Base-by-base conservation (phyloP, 2,797 vertebrate genomes). In the Notolabrus celidotus region DNA sequence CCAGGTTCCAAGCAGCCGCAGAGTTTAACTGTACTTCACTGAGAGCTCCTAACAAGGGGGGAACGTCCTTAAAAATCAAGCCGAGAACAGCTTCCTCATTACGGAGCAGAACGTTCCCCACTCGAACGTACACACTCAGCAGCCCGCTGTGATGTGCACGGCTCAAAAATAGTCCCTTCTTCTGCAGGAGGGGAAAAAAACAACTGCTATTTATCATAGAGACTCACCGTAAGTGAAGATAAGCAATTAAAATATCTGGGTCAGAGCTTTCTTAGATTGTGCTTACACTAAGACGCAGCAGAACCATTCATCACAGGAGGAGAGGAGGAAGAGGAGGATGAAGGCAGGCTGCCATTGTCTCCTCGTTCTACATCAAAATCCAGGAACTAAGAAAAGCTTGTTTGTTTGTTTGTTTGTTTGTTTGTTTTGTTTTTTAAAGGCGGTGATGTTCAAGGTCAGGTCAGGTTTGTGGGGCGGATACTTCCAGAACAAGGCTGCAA, bases 211-310 rank as follows among this genome's bases (percentile, higher is more conserved):
- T 91, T 88, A 89, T 92, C 86, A 90, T 70, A 74, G 50, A 75
- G 82, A 67, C 74, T 82, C 71, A 76, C 59, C 41, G 20, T 82
- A 83, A 88, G 90, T 87, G 67, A 83, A 79, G 82, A 84, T 86
- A 82, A 89, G 80, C 89, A 92, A 93, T 93, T 93, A 91, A 91
- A 92, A 83, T 81, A 93, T 89, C 51, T 93, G 85, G 92, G 92
- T 93, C 90, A 90, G 79, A 76, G 88, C 66, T 89, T 89, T 86
- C 64, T 89, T 79, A 81, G 86, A 85, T 85, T 58, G 71, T 80
- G 79, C 86, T 88, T 83, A 83, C 86, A 81, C 76, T 81, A 73
- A 79, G 77, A 82, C 74, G 54, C 53, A 43, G 70, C 74, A 45
- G 12, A 58, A 59, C 82, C 67, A 86, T 89, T 86, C 77, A 86